Evolutionary conservation across 2,888 invertebrate species (phyloP).

Genomic region (Agapostemon virescens): DNA sequence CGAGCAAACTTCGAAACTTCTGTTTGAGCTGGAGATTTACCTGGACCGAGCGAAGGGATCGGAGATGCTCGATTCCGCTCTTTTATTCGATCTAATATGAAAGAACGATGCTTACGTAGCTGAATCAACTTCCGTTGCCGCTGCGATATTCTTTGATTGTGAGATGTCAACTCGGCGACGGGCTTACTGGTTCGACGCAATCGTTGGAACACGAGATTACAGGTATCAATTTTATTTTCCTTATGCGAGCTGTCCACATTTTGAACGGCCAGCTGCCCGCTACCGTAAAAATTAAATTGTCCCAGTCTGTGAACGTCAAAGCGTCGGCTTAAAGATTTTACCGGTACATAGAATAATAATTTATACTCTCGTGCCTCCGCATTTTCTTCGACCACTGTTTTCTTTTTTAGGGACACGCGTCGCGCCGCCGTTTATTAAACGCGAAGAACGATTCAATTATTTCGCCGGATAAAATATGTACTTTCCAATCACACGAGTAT

Average conservation of each 20-base stretch:
- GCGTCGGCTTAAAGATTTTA: not conserved
- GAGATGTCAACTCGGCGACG: conserved; percentile 52
- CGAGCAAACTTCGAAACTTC: conserved; percentile 5
- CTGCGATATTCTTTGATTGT: conserved; percentile 25
- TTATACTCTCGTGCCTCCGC: conserved; percentile 3
- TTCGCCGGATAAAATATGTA: not conserved
- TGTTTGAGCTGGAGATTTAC: conserved; percentile 66
- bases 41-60: conserved; percentile 40
- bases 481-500: not conserved
- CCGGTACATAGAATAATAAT: conserved; percentile 25
- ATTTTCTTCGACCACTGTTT: not conserved
- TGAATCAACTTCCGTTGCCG: conserved; percentile 70
- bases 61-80: conserved; percentile 47
- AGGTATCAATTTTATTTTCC: conserved; percentile 39
- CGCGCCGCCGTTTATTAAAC: not conserved
- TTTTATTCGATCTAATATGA: conserved; percentile 60
- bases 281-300: conserved; percentile 19
- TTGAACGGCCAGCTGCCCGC: conserved; percentile 42
- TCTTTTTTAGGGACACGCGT: not conserved
- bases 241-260: conserved; percentile 22
- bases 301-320: conserved; percentile 19
- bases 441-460: not conserved
- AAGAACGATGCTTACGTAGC: conserved; percentile 71
- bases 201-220: conserved; percentile 41
- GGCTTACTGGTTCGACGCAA: conserved; percentile 19